phyloP scores from a whole-genome alignment of 2,113 vertebrate species.

The Caranx ignobilis region DNA sequence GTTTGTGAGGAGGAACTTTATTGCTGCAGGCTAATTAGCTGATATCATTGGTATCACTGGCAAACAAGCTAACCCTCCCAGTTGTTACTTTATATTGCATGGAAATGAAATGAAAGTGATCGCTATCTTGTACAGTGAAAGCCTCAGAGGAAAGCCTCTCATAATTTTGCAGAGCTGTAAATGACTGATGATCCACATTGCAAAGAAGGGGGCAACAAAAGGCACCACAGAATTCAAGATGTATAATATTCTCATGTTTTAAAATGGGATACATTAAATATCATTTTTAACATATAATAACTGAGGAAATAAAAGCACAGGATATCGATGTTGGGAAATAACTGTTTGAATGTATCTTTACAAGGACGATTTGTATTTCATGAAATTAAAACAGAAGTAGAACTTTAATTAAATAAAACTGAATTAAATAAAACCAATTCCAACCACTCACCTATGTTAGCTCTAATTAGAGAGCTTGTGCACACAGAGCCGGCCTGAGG shows the following conservation, averaged over 20 bases:
- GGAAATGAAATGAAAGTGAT: too few relatives aligned
- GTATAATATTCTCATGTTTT: not conserved
- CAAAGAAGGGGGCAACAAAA: too few relatives aligned
- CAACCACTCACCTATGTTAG: slow-evolving; percentile 12
- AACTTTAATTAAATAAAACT: not conserved
- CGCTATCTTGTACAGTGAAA: too few relatives aligned
- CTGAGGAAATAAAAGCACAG: not conserved
- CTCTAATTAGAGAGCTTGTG: slow-evolving; percentile 23
- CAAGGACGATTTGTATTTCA: not conserved
- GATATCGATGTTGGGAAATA: not conserved
- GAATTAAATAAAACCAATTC: slow-evolving; percentile 21
- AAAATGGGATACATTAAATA: not conserved
- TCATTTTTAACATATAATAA: too few relatives aligned
- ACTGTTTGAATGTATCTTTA: not conserved
- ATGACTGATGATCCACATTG: too few relatives aligned
- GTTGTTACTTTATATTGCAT: too few relatives aligned
- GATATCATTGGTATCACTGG: too few relatives aligned
- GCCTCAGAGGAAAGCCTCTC: too few relatives aligned
- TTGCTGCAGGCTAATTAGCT: too few relatives aligned
- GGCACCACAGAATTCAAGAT: not conserved
- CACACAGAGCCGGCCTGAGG: slow-evolving; percentile 14
- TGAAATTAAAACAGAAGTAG: not conserved
- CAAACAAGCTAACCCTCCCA: too few relatives aligned
- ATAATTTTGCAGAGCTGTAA: too few relatives aligned
- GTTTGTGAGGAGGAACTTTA: too few relatives aligned